A percentile compares a stretch with the other conserved stretches of the same genome.
Conservation (phyloP, 92 coral and sea anemone genomes). For the Scolanthus callimorphus region DNA sequence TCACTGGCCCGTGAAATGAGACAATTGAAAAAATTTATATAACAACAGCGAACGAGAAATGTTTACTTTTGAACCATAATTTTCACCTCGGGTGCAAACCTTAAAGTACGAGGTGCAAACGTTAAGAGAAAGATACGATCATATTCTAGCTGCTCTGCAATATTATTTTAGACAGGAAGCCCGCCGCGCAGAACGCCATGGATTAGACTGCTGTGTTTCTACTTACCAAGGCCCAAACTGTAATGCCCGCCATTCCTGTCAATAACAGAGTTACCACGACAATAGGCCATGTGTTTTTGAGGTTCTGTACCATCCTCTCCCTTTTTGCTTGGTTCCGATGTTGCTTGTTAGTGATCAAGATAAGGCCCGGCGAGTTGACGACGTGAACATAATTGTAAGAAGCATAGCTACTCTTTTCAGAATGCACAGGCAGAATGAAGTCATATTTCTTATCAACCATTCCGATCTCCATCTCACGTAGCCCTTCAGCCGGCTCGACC, state of each 20-base stretch:
- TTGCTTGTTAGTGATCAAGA: conserved; percentile 14
- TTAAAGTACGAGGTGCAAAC: too few relatives aligned
- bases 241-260: conserved; percentile 13
- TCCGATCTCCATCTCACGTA: conserved; percentile 1
- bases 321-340: not conserved
- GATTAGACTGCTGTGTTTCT: too few relatives aligned
- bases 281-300: conserved; percentile 32
- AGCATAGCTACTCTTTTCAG: conserved; percentile 5
- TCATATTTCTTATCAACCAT: not conserved
- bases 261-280: conserved; percentile 5
- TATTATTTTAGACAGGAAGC: too few relatives aligned
- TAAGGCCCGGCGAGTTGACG: conserved; percentile 28
- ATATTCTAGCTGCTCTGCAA: too few relatives aligned
- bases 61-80: too few relatives aligned
- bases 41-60: too few relatives aligned
- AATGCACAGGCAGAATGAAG: conserved; percentile 8
- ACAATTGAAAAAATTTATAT: too few relatives aligned
- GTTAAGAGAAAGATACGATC: too few relatives aligned
- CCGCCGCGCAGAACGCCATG: too few relatives aligned
- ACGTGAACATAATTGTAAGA: conserved; percentile 12
- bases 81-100: too few relatives aligned
- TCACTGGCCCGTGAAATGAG: too few relatives aligned
- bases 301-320: not conserved
- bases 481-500: not conserved
- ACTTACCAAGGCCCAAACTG: conserved; percentile 27